A percentile compares a stretch with the other conserved stretches of the same genome.
phyloP scores from a whole-genome alignment of 2,797 vertebrate genomes.

The Sebastes kiyomatsui region DNA sequence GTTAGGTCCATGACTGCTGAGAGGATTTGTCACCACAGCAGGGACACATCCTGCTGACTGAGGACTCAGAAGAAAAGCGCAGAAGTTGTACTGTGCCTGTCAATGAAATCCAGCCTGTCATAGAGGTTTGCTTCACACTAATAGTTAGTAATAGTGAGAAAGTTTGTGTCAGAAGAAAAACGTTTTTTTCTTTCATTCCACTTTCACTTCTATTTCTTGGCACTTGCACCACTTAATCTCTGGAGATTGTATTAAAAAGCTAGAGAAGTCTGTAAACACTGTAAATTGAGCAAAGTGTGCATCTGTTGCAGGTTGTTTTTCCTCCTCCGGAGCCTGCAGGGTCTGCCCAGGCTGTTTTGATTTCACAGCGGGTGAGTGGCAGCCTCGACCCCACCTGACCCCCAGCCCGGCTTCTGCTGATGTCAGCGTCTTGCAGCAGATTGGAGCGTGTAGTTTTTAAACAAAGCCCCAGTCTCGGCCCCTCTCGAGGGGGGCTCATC shows the following conservation, averaged over 20 bases:
- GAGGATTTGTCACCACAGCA: slow-evolving; percentile 66
- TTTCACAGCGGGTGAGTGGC: slow-evolving; percentile 78
- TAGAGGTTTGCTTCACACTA: background rate
- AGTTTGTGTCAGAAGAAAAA: background rate
- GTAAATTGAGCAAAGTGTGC: slow-evolving; percentile 4
- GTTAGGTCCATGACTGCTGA: slow-evolving; percentile 39
- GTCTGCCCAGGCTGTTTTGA: slow-evolving; percentile 73
- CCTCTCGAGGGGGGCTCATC: slow-evolving; percentile 60
- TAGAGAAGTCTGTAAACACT: background rate
- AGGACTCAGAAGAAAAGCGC: slow-evolving; percentile 23
- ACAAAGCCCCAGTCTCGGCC: slow-evolving; percentile 74
- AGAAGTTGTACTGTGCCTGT: slow-evolving; percentile 12
- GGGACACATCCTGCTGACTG: slow-evolving; percentile 65
- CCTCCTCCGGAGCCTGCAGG: slow-evolving; percentile 39
- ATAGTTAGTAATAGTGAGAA: background rate
- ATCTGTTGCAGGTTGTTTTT: slow-evolving; percentile 42
- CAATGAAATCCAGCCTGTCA: background rate
- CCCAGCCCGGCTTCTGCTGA: slow-evolving; percentile 78
- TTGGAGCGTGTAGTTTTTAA: slow-evolving; percentile 80
- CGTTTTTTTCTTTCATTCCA: background rate
- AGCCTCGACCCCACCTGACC: slow-evolving; percentile 81
- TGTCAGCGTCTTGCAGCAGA: slow-evolving; percentile 84
- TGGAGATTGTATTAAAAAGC: background rate
- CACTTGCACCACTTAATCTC: background rate
- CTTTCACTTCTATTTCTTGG: background rate